These are phyloP conservation scores for Esperia sulphurella DNA, from an alignment of 2,888 invertebrate genomes.

Conservation along the genomic window DNA sequence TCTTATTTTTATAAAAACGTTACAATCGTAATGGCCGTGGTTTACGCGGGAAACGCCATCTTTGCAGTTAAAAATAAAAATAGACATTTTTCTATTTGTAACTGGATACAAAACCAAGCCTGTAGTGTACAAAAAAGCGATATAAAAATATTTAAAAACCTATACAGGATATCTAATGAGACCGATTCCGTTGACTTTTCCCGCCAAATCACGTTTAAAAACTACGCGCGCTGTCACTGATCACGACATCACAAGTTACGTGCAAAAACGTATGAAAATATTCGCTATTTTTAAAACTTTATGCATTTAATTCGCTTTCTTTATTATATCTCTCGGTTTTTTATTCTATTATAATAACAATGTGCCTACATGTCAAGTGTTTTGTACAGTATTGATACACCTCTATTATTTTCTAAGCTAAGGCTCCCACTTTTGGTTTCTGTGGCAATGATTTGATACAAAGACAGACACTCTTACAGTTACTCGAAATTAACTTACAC, in stretches of 20 bases:
- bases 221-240: conserved; percentile 46
- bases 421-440: conserved; percentile 32
- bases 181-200: conserved; percentile 16
- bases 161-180: background rate
- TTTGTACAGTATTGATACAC: conserved; percentile 72
- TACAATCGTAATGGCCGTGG: conserved; percentile 53
- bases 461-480: conserved; percentile 34
- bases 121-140: background rate
- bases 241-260: conserved; percentile 54
- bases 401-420: conserved; percentile 58
- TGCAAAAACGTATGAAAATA: conserved; percentile 80
- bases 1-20: conserved; percentile 61
- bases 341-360: conserved; percentile 71
- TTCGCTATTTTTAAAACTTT: conserved; percentile 58
- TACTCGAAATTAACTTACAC: conserved; percentile 59
- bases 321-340: conserved; percentile 67
- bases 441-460: conserved; percentile 15
- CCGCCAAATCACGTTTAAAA: conserved; percentile 44
- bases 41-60: conserved; percentile 40
- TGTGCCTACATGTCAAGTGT: conserved; percentile 70
- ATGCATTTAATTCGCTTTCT: conserved; percentile 63
- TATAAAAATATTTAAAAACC: background rate
- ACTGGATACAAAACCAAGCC: background rate
- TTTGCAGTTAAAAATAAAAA: conserved; percentile 12
- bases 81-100: conserved; percentile 2